A percentile compares a stretch with the other conserved stretches of the same genome.
These are phyloP conservation scores for Amazona vittata DNA, from an alignment of 2,113 vertebrate genomes.

Conservation along the genomic window DNA sequence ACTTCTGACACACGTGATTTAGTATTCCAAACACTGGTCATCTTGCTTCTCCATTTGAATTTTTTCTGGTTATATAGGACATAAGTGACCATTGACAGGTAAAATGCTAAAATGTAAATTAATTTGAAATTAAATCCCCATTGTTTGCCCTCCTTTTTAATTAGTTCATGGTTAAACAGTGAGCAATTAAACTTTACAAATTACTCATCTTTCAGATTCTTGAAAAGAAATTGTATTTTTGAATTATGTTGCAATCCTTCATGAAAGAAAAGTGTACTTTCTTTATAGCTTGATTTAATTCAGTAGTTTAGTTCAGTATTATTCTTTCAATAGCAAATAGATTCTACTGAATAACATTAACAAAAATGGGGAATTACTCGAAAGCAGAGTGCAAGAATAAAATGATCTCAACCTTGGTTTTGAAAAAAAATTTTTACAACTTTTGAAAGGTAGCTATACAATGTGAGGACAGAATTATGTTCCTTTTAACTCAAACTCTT, in stretches of 20 bases:
- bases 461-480: neutral
- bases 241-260: neutral
- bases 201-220: neutral
- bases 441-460: neutral
- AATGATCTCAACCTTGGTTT: neutral
- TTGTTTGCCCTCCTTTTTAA: neutral
- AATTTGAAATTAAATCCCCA: neutral
- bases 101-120: neutral
- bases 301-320: neutral
- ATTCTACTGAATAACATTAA: neutral
- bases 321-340: neutral
- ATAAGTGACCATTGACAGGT: neutral
- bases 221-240: constrained; percentile 11
- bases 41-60: neutral
- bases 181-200: neutral
- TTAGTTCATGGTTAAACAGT: neutral
- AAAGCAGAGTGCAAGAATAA: neutral
- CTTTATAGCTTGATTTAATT: neutral
- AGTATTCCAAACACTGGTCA: neutral
- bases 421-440: neutral
- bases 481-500: neutral
- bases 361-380: neutral
- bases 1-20: neutral
- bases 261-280: neutral
- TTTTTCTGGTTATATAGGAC: neutral